These are phyloP conservation scores for Burhinus oedicnemus DNA, from an alignment of 2,113 vertebrate species.

Conservation along the genomic window DNA sequence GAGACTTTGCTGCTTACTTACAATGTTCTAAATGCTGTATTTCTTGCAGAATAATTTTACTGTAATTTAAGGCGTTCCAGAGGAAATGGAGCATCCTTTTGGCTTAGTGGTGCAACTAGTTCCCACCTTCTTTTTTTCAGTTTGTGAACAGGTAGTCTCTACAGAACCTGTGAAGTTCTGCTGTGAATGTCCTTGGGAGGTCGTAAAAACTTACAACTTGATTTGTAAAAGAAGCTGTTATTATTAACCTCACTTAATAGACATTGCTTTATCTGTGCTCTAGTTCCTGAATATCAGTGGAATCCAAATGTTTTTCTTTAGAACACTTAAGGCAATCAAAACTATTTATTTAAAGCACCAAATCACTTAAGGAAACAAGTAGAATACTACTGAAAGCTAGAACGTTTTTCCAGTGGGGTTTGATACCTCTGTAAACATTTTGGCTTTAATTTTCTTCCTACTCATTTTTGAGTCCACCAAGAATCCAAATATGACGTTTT, in stretches of 20 bases:
- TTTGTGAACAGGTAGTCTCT: neutral
- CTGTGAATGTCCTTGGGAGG: neutral
- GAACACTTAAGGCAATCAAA: conserved; percentile 19
- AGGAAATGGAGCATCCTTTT: neutral
- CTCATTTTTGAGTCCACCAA: neutral
- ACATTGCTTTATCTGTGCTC: neutral
- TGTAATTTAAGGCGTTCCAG: neutral
- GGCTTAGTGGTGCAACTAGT: neutral
- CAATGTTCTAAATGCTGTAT: neutral
- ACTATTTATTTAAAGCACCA: conserved; percentile 7
- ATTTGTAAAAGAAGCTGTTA: neutral
- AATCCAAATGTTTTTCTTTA: conserved; percentile 36
- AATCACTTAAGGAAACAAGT: conserved; percentile 5
- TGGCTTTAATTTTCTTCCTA: neutral
- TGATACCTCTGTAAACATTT: neutral
- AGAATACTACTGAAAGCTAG: neutral
- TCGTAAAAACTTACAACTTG: neutral
- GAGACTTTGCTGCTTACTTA: neutral
- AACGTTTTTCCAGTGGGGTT: neutral
- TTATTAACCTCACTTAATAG: neutral
- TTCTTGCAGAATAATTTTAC: neutral
- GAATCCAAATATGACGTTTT: neutral
- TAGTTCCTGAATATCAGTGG: neutral
- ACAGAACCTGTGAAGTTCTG: neutral
- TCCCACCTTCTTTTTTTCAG: neutral